Evolutionary conservation across 2,888 invertebrate species (phyloP).

Genomic region (Agrilus mali): DNA sequence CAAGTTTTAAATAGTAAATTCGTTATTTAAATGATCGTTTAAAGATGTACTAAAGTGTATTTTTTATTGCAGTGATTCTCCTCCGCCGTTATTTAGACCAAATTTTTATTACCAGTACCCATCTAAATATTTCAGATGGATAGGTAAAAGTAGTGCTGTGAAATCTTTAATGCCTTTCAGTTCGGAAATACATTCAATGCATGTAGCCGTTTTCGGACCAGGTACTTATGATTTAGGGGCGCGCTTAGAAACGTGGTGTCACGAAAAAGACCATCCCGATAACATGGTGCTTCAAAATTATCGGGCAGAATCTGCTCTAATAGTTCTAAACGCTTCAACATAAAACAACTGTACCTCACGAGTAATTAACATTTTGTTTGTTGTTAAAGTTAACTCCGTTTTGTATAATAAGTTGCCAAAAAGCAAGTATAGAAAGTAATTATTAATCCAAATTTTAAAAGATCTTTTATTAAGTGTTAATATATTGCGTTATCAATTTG

Average conservation of each 20-base stretch:
- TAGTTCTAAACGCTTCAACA: conserved; percentile 14
- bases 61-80: conserved; percentile 9
- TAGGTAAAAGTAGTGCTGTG: conserved; percentile 26
- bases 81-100: conserved; percentile 8
- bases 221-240: conserved; percentile 57
- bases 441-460: conserved; percentile 17
- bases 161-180: conserved; percentile 25
- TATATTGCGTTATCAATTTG: too few relatives aligned
- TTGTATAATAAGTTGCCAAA: background rate
- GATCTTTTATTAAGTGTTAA: too few relatives aligned
- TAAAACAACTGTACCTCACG: background rate
- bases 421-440: background rate
- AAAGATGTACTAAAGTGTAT: conserved; percentile 2
- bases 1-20: conserved; percentile 23
- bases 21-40: conserved; percentile 4
- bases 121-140: conserved; percentile 30
- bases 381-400: background rate
- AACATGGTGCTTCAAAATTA: conserved; percentile 24
- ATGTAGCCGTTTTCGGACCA: conserved; percentile 47
- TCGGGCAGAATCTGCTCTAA: conserved; percentile 27
- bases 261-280: conserved; percentile 19
- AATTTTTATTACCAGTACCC: conserved; percentile 22
- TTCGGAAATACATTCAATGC: conserved; percentile 25
- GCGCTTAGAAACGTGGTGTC: conserved; percentile 41
- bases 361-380: background rate